Evolutionary conservation across 1,140 invertebrate genomes (phyloP).

Genomic region (Sarcophaga bullata): DNA sequence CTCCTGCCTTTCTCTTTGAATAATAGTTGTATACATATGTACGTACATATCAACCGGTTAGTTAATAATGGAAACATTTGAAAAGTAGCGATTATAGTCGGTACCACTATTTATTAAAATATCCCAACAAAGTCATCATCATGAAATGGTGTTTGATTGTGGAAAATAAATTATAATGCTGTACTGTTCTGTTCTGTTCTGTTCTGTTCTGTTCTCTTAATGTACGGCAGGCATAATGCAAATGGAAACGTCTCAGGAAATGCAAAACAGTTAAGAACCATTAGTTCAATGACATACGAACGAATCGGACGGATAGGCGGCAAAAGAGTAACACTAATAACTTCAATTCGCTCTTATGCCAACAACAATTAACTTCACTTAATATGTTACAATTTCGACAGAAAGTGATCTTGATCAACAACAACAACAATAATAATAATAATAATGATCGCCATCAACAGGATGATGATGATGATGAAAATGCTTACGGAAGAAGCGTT

Average conservation of each 20-base stretch:
- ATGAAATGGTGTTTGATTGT: neutral
- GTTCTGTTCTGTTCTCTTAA: too few relatives aligned
- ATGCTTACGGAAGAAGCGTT: too few relatives aligned
- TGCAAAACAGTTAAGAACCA: slow-evolving; percentile 15
- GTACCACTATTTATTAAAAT: too few relatives aligned
- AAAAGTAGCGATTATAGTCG: too few relatives aligned
- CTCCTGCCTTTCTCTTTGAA: too few relatives aligned
- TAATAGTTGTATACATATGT: too few relatives aligned
- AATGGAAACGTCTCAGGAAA: neutral
- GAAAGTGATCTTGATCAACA: slow-evolving; percentile 31
- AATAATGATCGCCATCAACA: neutral
- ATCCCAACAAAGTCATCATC: neutral
- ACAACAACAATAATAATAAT: too few relatives aligned
- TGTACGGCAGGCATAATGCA: too few relatives aligned
- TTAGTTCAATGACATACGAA: slow-evolving; percentile 1
- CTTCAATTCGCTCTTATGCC: slow-evolving; percentile 19
- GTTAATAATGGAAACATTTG: too few relatives aligned
- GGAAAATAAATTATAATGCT: slow-evolving; percentile 5
- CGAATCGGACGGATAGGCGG: neutral
- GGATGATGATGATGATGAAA: neutral
- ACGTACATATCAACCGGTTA: too few relatives aligned
- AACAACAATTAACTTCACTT: slow-evolving; percentile 35
- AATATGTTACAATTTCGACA: slow-evolving; percentile 25
- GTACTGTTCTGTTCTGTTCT: neutral
- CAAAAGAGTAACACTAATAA: neutral